Conservation (phyloP, 2,888 invertebrate species). For the Leucozona laternaria region DNA sequence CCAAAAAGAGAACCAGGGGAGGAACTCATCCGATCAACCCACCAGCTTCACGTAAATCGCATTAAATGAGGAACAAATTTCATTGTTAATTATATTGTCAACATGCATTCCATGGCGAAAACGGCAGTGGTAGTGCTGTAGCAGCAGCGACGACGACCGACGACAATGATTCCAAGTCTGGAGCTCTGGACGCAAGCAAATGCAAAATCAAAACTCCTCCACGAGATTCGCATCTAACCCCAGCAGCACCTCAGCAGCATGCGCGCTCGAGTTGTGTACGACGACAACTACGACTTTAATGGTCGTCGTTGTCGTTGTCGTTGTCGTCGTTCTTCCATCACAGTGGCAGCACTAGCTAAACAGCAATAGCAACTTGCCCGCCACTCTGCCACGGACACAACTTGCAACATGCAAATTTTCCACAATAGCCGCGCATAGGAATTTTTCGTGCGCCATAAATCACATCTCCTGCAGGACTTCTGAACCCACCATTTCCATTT, state of each 20-base stretch:
- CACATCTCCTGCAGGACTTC: conserved; percentile 76
- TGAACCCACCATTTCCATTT: conserved; percentile 73
- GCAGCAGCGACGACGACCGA: not conserved
- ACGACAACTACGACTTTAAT: conserved; percentile 29
- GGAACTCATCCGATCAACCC: conserved; percentile 42
- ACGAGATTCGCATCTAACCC: conserved; percentile 75
- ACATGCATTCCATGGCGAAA: conserved; percentile 74
- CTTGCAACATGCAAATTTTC: conserved; percentile 74
- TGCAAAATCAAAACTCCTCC: conserved; percentile 53
- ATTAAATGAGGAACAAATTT: conserved; percentile 81
- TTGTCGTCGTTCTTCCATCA: conserved; percentile 65
- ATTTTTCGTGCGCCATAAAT: conserved; percentile 75
- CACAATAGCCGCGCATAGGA: conserved; percentile 72
- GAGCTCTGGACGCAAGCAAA: conserved; percentile 46
- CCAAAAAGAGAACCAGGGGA: conserved; percentile 21
- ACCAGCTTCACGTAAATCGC: conserved; percentile 73
- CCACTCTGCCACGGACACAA: conserved; percentile 45
- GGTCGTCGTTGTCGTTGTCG: conserved; percentile 2
- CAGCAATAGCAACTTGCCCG: conserved; percentile 42
- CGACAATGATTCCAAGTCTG: conserved; percentile 44
- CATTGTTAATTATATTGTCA: conserved; percentile 83
- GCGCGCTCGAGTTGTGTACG: conserved; percentile 43
- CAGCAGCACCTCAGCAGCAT: conserved; percentile 66
- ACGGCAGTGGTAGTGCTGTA: conserved; percentile 14
- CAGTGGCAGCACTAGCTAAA: conserved; percentile 48